Base-by-base conservation (phyloP, 2,888 invertebrate genomes). In the Drosophila sordidapex region DNA sequence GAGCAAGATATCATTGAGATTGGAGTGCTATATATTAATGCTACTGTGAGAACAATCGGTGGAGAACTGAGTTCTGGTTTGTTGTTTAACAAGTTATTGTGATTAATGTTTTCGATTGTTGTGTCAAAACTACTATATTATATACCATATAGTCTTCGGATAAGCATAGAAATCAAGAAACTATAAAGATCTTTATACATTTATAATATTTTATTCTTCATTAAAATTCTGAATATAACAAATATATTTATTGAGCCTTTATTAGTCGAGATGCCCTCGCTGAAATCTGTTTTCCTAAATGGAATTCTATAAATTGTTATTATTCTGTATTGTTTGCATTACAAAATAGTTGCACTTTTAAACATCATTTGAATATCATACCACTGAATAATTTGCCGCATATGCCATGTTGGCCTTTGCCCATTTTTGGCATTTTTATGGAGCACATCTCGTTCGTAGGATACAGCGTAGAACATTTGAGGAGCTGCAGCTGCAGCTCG, bases 391-490 rank as follows among this genome's bases (percentile, higher is more conserved):
- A 18, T 18, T 7, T 7, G 3, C 18, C 3, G 18, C 36, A 18
- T 18, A 36, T 7, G 11, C 21, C 13, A 25, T 21, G 0, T 21
- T 46, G 43, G 18, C 31, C n/a, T 21, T 33, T 21, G 15, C 2
- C n/a, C n/a, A 51, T 35, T 40, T 13, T 36, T 58, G 1, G 0
- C 40, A 21, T 48, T 40, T 18, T 43, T 46, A 4, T 31, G 2
- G 53, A 27, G 5, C 29, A 27, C 51, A 25, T 40, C 77, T 76
- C 72, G 60, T 15, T 21, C 1, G 7, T 38, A 63, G 57, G 38
- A 76, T 38, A 18, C 49, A 36, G 67, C 40, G 27, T 36, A 68
- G 59, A 70, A 77, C 36, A 48, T 60, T 63, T 65, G 70, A 76
- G 76, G 27, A 63, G 64, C 46, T 46, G 25, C 25, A 46, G 25